Percentiles rank a stretch among this genome's conserved stretches.
These are phyloP conservation scores for Tethea ocularis DNA, from an alignment of 2,888 invertebrate species.

Conservation along the genomic window DNA sequence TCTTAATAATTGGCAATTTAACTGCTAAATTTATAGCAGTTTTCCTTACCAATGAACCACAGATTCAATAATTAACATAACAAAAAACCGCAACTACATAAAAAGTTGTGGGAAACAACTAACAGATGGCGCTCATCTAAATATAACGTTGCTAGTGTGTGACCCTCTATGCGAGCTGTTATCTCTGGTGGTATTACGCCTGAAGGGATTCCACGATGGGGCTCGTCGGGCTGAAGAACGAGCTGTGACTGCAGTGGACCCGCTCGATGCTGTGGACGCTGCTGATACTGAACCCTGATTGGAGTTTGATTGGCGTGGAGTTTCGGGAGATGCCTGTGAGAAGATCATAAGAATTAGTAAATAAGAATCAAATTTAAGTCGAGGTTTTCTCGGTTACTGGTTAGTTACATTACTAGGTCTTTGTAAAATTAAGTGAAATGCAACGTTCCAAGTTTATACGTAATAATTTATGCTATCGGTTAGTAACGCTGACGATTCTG, in stretches of 20 bases:
- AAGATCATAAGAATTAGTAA: background rate
- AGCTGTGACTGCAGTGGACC: conserved; percentile 64
- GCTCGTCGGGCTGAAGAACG: conserved; percentile 74
- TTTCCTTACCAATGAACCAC: background rate
- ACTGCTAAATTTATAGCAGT: conserved; percentile 2
- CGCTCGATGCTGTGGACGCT: conserved; percentile 73
- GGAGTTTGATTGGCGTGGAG: conserved; percentile 62
- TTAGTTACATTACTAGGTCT: no score
- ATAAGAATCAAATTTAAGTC: background rate
- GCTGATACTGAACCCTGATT: conserved; percentile 78
- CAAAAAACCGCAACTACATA: conserved; percentile 15
- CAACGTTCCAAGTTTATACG: no score
- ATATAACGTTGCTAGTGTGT: conserved; percentile 83
- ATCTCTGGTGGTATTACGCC: conserved; percentile 83
- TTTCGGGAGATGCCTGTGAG: conserved; percentile 55
- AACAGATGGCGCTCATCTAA: conserved; percentile 70
- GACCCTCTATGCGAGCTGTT: conserved; percentile 76
- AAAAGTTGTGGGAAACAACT: conserved; percentile 23
- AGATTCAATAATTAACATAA: background rate
- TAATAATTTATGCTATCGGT: no score
- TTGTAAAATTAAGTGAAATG: no score
- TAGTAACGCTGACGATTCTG: no score
- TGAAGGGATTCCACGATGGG: conserved; percentile 89
- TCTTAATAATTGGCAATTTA: conserved; percentile 27
- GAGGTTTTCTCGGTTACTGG: background rate